Conservation (phyloP, 2,113 vertebrate species). For the Fregetta grallaria region DNA sequence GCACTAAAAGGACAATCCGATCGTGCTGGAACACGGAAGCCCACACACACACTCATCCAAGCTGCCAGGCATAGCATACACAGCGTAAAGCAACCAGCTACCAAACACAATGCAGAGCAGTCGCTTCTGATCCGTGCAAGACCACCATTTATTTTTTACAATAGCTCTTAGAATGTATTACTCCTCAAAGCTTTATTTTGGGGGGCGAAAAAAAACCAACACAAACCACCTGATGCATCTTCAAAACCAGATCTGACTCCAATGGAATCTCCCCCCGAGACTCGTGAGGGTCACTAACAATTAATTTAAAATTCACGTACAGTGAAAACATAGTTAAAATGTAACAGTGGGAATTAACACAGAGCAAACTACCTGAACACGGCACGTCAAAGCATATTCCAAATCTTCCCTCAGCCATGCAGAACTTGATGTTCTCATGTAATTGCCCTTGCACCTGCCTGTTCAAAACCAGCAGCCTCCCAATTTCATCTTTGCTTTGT, state of each 20-base stretch:
- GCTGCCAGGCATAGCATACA: slow-evolving; percentile 20
- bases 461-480: background rate
- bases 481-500: background rate
- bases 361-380: background rate
- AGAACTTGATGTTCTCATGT: background rate
- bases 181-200: background rate
- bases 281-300: background rate
- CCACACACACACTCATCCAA: slow-evolving; percentile 13
- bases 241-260: background rate
- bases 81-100: background rate
- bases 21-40: slow-evolving; percentile 1
- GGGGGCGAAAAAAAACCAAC: too few species aligned
- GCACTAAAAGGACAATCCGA: slow-evolving; percentile 50
- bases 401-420: background rate
- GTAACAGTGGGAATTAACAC: background rate
- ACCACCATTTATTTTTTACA: background rate
- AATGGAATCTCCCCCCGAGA: background rate
- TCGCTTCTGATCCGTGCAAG: background rate
- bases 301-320: background rate
- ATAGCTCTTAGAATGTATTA: background rate
- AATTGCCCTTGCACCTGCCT: background rate
- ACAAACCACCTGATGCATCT: background rate
- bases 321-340: background rate
- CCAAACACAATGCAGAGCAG: background rate
- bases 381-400: background rate